Evolutionary conservation across 2,113 vertebrate genomes (phyloP).

Genomic region (rat (Rattus norvegicus)): GRCr8 NC_086020.1:214123001-214123500

Average conservation of each 20-base stretch:
- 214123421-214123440: too few relatives aligned
- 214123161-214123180: neutral
- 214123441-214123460: too few relatives aligned
- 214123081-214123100: neutral
- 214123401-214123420: too few relatives aligned
- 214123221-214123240: neutral
- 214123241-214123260: neutral
- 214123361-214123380: neutral
- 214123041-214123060: neutral
- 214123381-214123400: too few relatives aligned
- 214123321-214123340: constrained; percentile 32
- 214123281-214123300: neutral
- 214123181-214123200: neutral
- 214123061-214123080: neutral
- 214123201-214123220: neutral
- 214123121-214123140: neutral
- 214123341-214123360: neutral
- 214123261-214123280: neutral
- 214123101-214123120: neutral
- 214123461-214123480: too few relatives aligned
- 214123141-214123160: neutral
- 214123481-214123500: too few relatives aligned
- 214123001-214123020: neutral
- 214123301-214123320: neutral
- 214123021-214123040: neutral